These are phyloP conservation scores for Torymus auratus DNA, from an alignment of 2,888 invertebrate species.

Conservation along the genomic window DNA sequence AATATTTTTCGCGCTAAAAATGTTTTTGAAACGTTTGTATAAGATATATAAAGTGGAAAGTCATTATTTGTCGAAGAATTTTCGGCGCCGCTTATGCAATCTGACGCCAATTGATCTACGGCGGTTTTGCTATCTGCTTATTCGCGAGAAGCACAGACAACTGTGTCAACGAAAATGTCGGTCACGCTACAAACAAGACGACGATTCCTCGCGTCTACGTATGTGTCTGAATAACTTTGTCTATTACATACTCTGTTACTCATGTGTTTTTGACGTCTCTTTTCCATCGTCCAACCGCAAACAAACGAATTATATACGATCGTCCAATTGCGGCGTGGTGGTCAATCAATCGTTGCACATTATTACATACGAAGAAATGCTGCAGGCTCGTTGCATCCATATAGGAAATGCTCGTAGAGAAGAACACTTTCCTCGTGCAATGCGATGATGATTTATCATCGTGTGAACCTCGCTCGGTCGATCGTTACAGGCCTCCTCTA, in stretches of 20 bases:
- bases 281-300: neutral
- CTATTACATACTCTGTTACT: conserved; percentile 15
- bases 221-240: neutral
- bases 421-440: too few species aligned
- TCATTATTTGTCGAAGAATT: neutral
- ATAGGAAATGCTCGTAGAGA: too few species aligned
- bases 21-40: too few species aligned
- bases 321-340: too few species aligned
- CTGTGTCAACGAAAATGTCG: conserved; percentile 39
- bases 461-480: too few species aligned
- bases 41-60: neutral
- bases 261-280: conserved; percentile 12
- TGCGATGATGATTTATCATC: too few species aligned
- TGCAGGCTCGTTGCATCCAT: too few species aligned
- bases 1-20: too few species aligned
- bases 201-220: neutral
- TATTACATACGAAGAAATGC: too few species aligned
- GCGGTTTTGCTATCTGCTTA: conserved; percentile 26
- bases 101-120: neutral
- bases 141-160: conserved; percentile 5
- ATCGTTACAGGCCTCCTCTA: too few species aligned
- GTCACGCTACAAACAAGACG: conserved; percentile 44
- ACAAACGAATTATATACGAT: conserved; percentile 9
- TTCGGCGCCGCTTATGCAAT: neutral
- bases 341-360: too few species aligned